Evolutionary conservation across 2,888 invertebrate genomes (phyloP).

Genomic region (Coenonympha glycerion): DNA sequence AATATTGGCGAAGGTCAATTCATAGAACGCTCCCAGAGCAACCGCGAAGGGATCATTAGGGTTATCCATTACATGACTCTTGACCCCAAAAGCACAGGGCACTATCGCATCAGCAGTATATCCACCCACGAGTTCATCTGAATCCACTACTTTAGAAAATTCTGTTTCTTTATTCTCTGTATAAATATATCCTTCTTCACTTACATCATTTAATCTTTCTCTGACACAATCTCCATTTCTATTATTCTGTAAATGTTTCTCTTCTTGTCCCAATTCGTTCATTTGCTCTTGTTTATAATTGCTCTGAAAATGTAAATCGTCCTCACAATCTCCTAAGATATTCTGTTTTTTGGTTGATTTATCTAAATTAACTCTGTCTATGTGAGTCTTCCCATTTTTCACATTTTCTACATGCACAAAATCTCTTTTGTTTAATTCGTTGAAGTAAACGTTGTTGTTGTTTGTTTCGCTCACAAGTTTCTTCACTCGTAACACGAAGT

Average conservation of each 20-base stretch:
- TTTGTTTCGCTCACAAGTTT: constrained; percentile 33
- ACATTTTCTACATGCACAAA: not conserved
- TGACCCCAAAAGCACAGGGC: constrained; percentile 66
- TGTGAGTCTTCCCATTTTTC: not conserved
- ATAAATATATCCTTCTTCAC: constrained; percentile 6
- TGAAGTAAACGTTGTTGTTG: not conserved
- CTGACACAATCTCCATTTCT: not conserved
- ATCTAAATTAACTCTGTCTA: not conserved
- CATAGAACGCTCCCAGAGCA: constrained; percentile 65
- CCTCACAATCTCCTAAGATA: not conserved
- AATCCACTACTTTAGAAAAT: constrained; percentile 41
- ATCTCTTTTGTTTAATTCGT: not conserved
- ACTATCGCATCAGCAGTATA: constrained; percentile 70
- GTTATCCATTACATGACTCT: constrained; percentile 64
- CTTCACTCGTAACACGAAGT: constrained; percentile 49
- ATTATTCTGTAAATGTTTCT: not conserved
- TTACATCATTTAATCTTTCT: constrained; percentile 20
- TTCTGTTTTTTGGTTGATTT: not conserved
- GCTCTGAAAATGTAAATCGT: not conserved
- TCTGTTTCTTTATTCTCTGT: constrained; percentile 12
- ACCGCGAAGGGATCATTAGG: constrained; percentile 63
- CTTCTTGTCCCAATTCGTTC: not conserved
- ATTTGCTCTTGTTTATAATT: not conserved
- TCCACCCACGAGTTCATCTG: constrained; percentile 61
- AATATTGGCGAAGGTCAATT: constrained; percentile 57